These are phyloP conservation scores for Ophraella communa DNA, from an alignment of 2,888 invertebrate species.

Conservation along the genomic window DNA sequence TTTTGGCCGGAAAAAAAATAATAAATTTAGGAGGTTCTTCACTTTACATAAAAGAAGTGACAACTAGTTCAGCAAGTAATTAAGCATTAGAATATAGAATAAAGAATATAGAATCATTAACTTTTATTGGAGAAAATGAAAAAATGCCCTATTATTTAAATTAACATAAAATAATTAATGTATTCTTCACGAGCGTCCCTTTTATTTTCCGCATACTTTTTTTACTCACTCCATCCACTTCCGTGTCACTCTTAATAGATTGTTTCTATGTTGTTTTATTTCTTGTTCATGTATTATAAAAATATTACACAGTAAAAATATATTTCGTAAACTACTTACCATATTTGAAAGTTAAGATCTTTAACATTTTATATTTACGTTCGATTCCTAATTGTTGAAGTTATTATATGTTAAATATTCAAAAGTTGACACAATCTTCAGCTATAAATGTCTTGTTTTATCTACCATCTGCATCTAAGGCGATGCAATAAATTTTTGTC, in stretches of 20 bases:
- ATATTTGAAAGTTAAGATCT: neutral
- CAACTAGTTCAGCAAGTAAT: too few species aligned
- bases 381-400: constrained; percentile 2
- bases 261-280: neutral
- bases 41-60: too few species aligned
- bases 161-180: too few species aligned
- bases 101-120: too few species aligned
- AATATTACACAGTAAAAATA: neutral
- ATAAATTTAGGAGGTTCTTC: too few species aligned
- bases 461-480: constrained; percentile 37
- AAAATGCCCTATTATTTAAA: too few species aligned
- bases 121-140: too few species aligned
- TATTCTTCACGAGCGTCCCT: too few species aligned
- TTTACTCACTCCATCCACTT: too few species aligned
- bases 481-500: constrained; percentile 39
- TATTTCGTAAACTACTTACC: neutral
- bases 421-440: constrained; percentile 33
- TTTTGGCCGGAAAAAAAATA: too few species aligned
- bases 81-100: too few species aligned
- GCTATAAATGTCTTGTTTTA: constrained; percentile 42
- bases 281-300: neutral
- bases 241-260: neutral
- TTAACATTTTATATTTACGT: neutral
- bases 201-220: too few species aligned
- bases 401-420: constrained; percentile 35